These are phyloP conservation scores for Anthopleura xanthogrammica DNA, from an alignment of 92 coral and sea anemone species.

Conservation along the genomic window DNA sequence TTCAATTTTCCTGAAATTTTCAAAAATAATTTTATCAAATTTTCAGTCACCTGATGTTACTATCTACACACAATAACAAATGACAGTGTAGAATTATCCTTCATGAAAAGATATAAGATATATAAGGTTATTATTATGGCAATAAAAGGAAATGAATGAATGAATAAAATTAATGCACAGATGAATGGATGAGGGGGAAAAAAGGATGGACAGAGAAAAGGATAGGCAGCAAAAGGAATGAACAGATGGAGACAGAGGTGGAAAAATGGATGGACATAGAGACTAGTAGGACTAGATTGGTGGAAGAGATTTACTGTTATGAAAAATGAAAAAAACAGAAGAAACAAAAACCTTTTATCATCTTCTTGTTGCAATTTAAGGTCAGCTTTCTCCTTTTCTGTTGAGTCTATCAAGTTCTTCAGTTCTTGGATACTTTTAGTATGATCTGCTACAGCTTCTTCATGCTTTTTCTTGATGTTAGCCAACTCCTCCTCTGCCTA, in stretches of 20 bases:
- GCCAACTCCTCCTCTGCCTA: constrained; percentile 78
- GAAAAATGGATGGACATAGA: not conserved
- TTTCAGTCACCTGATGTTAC: not conserved
- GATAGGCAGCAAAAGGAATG: not conserved
- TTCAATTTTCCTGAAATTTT: constrained; percentile 72
- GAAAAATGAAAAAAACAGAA: not conserved
- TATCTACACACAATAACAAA: not conserved
- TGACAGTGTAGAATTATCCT: not conserved
- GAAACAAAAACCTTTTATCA: constrained; percentile 67
- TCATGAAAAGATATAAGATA: not conserved
- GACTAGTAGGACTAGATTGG: no score
- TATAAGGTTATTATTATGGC: not conserved
- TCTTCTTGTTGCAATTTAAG: constrained; percentile 80
- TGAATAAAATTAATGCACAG: no score
- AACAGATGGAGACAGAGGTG: not conserved
- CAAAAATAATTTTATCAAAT: not conserved
- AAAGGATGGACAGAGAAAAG: no score
- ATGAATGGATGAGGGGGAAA: not conserved
- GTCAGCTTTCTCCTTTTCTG: constrained; percentile 64
- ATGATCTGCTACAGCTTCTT: constrained; percentile 61
- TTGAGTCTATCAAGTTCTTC: constrained; percentile 54
- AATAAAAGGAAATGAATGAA: not conserved
- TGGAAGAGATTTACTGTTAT: no score
- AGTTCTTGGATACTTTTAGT: constrained; percentile 69
- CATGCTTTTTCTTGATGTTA: constrained; percentile 62